phyloP scores from a whole-genome alignment of 1,140 invertebrate species.

The Bombus fervidus region DNA sequence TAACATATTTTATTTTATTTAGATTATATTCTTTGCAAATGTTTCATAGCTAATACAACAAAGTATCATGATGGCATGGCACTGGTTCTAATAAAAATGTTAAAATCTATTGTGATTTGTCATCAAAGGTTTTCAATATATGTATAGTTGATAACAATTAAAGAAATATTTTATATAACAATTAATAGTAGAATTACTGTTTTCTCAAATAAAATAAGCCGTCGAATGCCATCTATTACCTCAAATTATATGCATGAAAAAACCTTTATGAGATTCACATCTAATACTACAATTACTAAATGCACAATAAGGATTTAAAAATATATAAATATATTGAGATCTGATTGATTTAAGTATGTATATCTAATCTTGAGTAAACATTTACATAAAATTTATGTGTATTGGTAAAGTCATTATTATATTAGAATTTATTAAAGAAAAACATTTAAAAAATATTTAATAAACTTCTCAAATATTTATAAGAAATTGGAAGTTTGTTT shows the following conservation, averaged over 20 bases:
- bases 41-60: neutral
- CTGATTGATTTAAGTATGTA: constrained; percentile 49
- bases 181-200: constrained; percentile 23
- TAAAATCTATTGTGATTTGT: constrained; percentile 42
- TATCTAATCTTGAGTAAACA: constrained; percentile 22
- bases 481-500: constrained; percentile 34
- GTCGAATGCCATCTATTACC: neutral
- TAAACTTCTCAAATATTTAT: constrained; percentile 30
- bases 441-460: constrained; percentile 30
- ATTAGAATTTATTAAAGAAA: constrained; percentile 21
- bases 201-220: constrained; percentile 22
- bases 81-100: constrained; percentile 43
- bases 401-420: constrained; percentile 11
- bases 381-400: constrained; percentile 24
- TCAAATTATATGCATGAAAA: constrained; percentile 29
- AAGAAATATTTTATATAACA: constrained; percentile 31
- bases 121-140: constrained; percentile 5
- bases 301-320: constrained; percentile 61
- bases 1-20: constrained; percentile 4
- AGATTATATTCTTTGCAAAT: constrained; percentile 23
- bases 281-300: constrained; percentile 51
- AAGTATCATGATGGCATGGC: neutral
- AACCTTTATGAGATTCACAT: constrained; percentile 41
- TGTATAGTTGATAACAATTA: constrained; percentile 12
- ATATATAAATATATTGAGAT: constrained; percentile 61